These are phyloP conservation scores for Raillietiella orientalis DNA, from an alignment of 2,888 invertebrate genomes.

Conservation along the genomic window DNA sequence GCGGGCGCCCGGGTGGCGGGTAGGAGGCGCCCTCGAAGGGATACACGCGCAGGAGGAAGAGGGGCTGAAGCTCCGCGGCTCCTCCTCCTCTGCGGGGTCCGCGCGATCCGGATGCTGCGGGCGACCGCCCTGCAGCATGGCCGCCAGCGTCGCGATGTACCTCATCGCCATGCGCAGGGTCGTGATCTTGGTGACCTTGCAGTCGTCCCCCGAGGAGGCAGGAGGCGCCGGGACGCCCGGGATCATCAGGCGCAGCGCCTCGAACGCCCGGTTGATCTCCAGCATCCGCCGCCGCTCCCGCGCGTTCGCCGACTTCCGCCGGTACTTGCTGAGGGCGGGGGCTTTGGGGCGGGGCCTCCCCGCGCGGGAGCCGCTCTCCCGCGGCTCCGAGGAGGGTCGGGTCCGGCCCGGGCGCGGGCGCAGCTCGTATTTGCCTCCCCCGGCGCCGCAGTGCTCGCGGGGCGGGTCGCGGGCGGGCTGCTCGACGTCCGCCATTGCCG, in stretches of 20 bases:
- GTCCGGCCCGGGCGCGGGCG: constrained; percentile 26
- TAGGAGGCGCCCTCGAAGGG: no score
- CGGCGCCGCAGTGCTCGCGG: no score
- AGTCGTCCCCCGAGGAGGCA: constrained; percentile 3
- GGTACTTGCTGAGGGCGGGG: constrained; percentile 44
- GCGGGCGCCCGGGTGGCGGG: no score
- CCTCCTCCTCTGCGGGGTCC: no score
- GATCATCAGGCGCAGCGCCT: constrained; percentile 37
- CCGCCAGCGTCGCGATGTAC: constrained; percentile 40
- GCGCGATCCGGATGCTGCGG: no score
- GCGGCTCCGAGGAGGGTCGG: constrained; percentile 17
- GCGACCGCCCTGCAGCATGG: constrained; percentile 20
- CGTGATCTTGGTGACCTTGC: constrained; percentile 56
- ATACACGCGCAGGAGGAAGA: no score
- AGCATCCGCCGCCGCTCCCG: constrained; percentile 56
- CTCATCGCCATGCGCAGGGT: constrained; percentile 56
- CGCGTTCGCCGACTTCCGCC: constrained; percentile 63
- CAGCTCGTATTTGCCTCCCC: constrained; percentile 32
- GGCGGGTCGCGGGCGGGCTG: no score
- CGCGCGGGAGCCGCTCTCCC: constrained; percentile 11
- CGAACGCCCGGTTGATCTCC: constrained; percentile 64
- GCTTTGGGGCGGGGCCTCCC: constrained; percentile 7
- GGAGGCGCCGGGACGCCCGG: no score
- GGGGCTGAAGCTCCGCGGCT: no score
- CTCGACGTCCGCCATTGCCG: no score